Evolutionary conservation across 2,797 vertebrate genomes (phyloP), one percentile per base, ranked within the genome.

Genomic region (Simalia tracyae): DNA sequence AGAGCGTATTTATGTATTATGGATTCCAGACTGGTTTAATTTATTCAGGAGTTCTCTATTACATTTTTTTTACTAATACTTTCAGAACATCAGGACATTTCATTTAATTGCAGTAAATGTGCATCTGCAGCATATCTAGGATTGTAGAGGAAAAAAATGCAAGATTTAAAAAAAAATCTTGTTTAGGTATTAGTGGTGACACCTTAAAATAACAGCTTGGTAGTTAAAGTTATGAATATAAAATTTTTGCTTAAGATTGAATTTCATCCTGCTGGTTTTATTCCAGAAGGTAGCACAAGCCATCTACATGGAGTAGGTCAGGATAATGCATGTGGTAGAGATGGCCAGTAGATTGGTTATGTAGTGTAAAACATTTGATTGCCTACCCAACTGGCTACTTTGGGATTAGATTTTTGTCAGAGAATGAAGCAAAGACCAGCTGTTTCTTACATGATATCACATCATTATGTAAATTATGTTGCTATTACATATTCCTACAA

Each of bases 41-140:
- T 56, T 0, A 0, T 92, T 76, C 46, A 0, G 42, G 31, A 1
- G 0, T 2, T 88, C 90, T 91, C 60, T 92, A 4, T 5, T 90
- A 2, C 7, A 19, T 31, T 50, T 93, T 64, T 91, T 88, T 60
- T 88, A 19, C 42, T 50, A n/a, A 63, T 50, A 19, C 76, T n/a
- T 6, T 92, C 88, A 57, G 15, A 93, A 54, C 88, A 93, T 28
- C 17, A 68, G 76, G 86, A 93, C 28, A 92, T 72, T 50, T 15
- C 31, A 72, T 54, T 93, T 91, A 4, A 19, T 91, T 94, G 87
- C 84, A 14, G 86, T 66, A 85, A 86, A 89, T 87, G n/a, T 24
- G 28, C 87, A 86, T 60, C 31, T 91, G 17, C 91, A 84, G 11
- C 6, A 26, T 91, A 15, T 5, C 2, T 64, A 56, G 28, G 6